Base-by-base conservation (phyloP, 2,113 vertebrate genomes). In the Odontesthes bonariensis region DNA sequence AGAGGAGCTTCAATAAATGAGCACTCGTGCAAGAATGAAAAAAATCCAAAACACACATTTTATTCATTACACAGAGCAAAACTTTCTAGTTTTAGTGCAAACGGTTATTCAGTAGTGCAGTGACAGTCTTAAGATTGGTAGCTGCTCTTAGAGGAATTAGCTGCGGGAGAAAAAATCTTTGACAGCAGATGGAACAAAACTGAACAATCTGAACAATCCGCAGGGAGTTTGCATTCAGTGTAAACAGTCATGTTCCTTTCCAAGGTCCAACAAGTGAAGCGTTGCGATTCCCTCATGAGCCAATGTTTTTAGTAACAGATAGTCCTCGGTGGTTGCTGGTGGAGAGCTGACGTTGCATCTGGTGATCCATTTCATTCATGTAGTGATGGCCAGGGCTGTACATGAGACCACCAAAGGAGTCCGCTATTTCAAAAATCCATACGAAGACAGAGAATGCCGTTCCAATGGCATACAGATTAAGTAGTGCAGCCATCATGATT, bases 351-450 rank as follows among this genome's bases (percentile, higher is more conserved):
- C 2, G 13, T 33, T 52, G 69, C 0, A 64, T 59, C 19, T 60
- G 68, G 0, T 58, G 46, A 8, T 77, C 27, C 33, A 42, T 17
- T 11, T 77, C 77, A 44, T 33, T 5, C 0, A 40, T 46, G 58
- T 87, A 77, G 52, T 2, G 31, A 0, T 58, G 52, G 64, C 85
- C 55, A 42, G 84, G 91, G 51, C 33, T 5, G 10, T 86, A 82
- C 90, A 91, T 90, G 27, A 84, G 74, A 0, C 89, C 91, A 0
- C 92, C 91, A 2, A 93, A 20, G 5, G 85, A 86, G 68, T 93
- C 86, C 2, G 33, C 76, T 0, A 90, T 9, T 1, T n/a, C 54
- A 17, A 67, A 87, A 9, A 91, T 0, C 38, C 88, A 54, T 0
- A 77, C 72, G 0, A 92, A 23, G 53, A 89, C 31, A 1, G 31